These are phyloP conservation scores for Eulithis testata DNA, from an alignment of 2,888 invertebrate genomes.

Conservation along the genomic window DNA sequence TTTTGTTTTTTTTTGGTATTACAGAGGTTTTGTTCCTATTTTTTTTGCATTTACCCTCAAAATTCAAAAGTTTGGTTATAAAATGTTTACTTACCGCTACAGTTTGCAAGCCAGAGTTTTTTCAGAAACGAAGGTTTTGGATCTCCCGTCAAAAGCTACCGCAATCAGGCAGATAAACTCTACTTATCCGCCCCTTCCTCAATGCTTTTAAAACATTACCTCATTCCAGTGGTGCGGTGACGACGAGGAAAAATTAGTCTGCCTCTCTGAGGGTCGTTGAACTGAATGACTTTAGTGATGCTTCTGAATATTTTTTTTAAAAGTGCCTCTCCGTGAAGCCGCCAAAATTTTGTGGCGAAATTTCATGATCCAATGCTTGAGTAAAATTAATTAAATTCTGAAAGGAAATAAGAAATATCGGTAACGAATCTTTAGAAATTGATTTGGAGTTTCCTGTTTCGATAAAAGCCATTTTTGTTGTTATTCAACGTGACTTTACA, in stretches of 20 bases:
- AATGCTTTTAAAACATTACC: slow-evolving; percentile 63
- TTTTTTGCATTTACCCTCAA: no score
- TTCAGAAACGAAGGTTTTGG: slow-evolving; percentile 7
- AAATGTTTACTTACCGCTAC: no score
- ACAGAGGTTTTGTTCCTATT: no score
- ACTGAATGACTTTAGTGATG: slow-evolving; percentile 35
- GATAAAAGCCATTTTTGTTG: slow-evolving; percentile 47
- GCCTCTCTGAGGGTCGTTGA: slow-evolving; percentile 31
- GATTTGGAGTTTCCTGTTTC: slow-evolving; percentile 16
- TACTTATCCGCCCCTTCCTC: slow-evolving; percentile 50
- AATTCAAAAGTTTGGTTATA: no score
- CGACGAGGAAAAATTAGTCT: slow-evolving; percentile 37
- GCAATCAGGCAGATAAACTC: slow-evolving; percentile 67
- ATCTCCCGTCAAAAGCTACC: slow-evolving; percentile 47
- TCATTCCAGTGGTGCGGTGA: slow-evolving; percentile 44
- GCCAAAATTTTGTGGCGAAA: neutral
- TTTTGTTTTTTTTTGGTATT: no score
- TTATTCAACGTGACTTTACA: slow-evolving; percentile 52
- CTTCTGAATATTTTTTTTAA: slow-evolving; percentile 19
- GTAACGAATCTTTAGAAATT: slow-evolving; percentile 6
- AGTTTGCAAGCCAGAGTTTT: neutral
- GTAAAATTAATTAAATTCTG: neutral
- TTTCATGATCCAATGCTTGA: neutral
- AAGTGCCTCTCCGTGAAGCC: neutral
- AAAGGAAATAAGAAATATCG: neutral